phyloP scores from a whole-genome alignment of 1,140 invertebrate genomes.

The Aphelenchoides avenae region DNA sequence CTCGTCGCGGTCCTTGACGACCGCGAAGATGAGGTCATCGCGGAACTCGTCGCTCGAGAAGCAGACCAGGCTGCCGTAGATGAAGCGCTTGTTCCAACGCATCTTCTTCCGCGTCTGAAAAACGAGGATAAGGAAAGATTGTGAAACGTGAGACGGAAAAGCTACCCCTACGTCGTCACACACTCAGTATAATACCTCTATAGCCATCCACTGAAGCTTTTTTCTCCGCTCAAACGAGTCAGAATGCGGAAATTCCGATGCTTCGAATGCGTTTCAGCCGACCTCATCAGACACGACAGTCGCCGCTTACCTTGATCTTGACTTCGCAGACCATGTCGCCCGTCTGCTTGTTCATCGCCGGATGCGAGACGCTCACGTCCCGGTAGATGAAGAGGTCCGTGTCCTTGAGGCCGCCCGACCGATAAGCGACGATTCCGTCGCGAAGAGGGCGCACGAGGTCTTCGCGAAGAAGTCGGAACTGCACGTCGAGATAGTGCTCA shows the following conservation, averaged over 20 bases:
- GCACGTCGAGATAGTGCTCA: constrained; percentile 73
- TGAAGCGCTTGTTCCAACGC: constrained; percentile 64
- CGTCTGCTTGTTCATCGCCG: constrained; percentile 9
- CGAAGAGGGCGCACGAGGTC: constrained; percentile 65
- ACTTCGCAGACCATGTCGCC: constrained; percentile 16
- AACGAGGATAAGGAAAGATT: no score
- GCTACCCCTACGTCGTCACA: no score
- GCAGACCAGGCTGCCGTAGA: constrained; percentile 71
- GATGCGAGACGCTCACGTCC: constrained; percentile 2
- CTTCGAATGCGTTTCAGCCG: no score
- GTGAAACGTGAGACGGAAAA: no score
- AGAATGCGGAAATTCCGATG: no score
- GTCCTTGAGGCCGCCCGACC: background rate
- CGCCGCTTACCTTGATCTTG: constrained; percentile 5
- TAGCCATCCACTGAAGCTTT: no score
- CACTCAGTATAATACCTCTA: no score
- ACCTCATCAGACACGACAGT: no score
- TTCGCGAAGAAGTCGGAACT: constrained; percentile 72
- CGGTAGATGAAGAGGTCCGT: constrained; percentile 13
- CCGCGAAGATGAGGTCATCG: constrained; percentile 67
- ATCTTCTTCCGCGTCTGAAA: constrained; percentile 4
- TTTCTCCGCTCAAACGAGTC: no score
- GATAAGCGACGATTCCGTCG: constrained; percentile 58
- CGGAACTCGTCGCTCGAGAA: constrained; percentile 70
- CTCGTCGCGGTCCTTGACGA: constrained; percentile 66